These are phyloP conservation scores for Rhadinocentrus ornatus DNA, from an alignment of 2,797 vertebrate genomes.

Conservation along the genomic window DNA sequence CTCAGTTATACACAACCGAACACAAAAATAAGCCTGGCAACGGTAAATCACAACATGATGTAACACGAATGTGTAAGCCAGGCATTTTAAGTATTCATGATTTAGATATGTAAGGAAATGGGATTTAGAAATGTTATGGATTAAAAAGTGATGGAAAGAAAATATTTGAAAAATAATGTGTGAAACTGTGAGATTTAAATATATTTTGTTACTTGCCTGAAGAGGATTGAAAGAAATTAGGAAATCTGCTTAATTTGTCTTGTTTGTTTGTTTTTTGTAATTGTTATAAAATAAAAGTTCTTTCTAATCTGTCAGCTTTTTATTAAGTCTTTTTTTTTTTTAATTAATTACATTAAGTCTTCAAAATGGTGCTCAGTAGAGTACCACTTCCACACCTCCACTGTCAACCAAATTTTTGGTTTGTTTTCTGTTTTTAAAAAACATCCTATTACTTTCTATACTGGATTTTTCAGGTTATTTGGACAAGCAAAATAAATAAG, in stretches of 20 bases:
- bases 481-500: background rate
- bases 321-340: background rate
- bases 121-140: background rate
- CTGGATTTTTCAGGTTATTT: constrained; percentile 1
- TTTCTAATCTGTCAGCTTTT: background rate
- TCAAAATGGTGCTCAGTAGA: background rate
- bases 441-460: too few relatives aligned
- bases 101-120: background rate
- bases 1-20: background rate
- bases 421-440: background rate
- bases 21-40: constrained; percentile 1
- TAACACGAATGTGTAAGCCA: background rate
- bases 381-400: background rate
- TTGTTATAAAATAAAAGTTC: too few relatives aligned
- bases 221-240: background rate
- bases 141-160: background rate
- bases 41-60: constrained; percentile 10
- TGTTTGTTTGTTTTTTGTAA: background rate
- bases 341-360: background rate
- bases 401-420: background rate
- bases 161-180: constrained; percentile 6
- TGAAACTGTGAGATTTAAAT: background rate
- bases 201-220: background rate
- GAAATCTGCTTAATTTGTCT: too few relatives aligned
- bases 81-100: background rate